These are phyloP conservation scores for Acanthurus leucopareius DNA, from an alignment of 2,797 vertebrate genomes.

Conservation along the genomic window DNA sequence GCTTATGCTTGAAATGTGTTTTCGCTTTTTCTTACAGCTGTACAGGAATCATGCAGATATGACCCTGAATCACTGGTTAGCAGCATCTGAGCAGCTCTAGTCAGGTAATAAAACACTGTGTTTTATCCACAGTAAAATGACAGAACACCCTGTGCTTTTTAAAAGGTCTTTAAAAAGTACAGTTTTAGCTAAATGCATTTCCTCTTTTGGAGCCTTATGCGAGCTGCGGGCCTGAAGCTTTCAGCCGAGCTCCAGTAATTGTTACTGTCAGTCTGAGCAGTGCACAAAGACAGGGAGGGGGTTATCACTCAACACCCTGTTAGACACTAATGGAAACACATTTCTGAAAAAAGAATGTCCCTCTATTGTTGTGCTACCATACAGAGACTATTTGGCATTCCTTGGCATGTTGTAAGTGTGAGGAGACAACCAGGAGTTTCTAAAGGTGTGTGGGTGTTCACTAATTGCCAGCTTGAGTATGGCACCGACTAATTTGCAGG, in stretches of 20 bases:
- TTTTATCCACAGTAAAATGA: background rate
- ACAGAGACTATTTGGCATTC: conserved; percentile 21
- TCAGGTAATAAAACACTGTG: background rate
- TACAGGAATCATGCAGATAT: conserved; percentile 1
- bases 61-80: background rate
- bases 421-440: background rate
- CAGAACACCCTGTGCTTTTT: background rate
- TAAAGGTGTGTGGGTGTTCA: background rate
- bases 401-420: background rate
- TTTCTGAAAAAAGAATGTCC: conserved; percentile 31
- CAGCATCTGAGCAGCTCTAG: background rate
- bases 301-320: conserved; percentile 58
- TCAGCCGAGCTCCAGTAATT: conserved; percentile 30
- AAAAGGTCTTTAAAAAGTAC: background rate
- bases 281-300: conserved; percentile 42
- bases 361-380: conserved; percentile 32
- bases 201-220: conserved; percentile 28
- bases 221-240: conserved; percentile 11
- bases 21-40: conserved; percentile 2
- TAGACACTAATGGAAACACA: conserved; percentile 55
- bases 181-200: conserved; percentile 15
- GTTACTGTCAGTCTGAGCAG: conserved; percentile 23
- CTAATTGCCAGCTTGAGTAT: background rate
- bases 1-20: background rate
- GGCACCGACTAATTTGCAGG: too few species aligned